These are phyloP conservation scores for Moxostoma hubbsi DNA, from an alignment of 2,797 vertebrate genomes.

Conservation along the genomic window DNA sequence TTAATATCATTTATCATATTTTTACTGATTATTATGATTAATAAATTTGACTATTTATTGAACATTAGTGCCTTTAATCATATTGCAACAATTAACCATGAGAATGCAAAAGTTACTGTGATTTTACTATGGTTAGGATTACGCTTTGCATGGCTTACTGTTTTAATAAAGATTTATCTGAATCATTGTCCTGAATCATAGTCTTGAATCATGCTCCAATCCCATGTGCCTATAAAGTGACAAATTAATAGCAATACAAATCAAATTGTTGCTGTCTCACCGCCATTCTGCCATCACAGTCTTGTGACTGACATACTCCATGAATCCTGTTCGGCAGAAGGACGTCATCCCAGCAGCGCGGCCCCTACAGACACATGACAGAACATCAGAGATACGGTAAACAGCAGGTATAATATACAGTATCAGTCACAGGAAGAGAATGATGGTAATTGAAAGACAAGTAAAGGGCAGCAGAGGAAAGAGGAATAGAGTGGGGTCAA, in stretches of 20 bases:
- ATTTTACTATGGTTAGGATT: too few relatives aligned
- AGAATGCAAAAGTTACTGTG: too few relatives aligned
- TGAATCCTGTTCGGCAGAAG: constrained; percentile 78
- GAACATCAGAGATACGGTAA: background rate
- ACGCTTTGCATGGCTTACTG: too few relatives aligned
- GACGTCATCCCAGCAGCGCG: constrained; percentile 90
- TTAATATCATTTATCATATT: background rate
- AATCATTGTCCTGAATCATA: too few relatives aligned
- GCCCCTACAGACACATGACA: constrained; percentile 75
- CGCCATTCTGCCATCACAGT: constrained; percentile 76
- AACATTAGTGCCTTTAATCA: too few relatives aligned
- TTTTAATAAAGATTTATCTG: too few relatives aligned
- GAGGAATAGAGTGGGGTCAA: background rate
- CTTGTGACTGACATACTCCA: constrained; percentile 82
- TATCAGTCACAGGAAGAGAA: constrained; percentile 20
- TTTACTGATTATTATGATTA: too few relatives aligned
- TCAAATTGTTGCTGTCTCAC: constrained; percentile 59
- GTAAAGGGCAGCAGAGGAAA: background rate
- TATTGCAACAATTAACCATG: too few relatives aligned
- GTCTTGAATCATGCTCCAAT: background rate
- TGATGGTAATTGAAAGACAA: background rate
- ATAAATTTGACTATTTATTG: too few relatives aligned
- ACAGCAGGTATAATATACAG: too few relatives aligned
- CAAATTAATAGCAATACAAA: background rate
- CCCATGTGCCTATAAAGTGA: background rate